Base-by-base conservation (phyloP, 2,888 invertebrate genomes). In the Endotricha flammealis region DNA sequence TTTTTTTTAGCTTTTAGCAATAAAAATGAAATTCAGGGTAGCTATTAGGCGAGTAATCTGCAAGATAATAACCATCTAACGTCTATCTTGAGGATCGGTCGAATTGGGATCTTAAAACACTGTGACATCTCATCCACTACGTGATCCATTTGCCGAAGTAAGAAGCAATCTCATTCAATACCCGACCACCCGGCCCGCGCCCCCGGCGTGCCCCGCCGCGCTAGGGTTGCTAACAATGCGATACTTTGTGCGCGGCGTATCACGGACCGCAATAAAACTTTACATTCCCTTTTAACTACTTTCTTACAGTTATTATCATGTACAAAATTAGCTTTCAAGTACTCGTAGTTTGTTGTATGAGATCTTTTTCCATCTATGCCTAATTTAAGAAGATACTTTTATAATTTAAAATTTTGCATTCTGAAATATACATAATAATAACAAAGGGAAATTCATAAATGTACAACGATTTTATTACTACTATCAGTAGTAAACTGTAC, bases 91-190 rank as follows among this genome's bases (percentile, higher is more conserved):
- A 47, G 69, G 70, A 69, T 75, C 68, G 74, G 70, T 72, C 71
- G 76, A 83, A 82, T 83, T 78, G 79, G 81, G 80, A 82, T 81
- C 82, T 87, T 87, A 87, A 87, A 87, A 87, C 87, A 87, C 83
- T 81, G 87, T 85, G 87, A 87, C 87, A 85, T 87, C 86, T 86
- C 87, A 87, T 87, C 86, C 86, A 78, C 77, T 87, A 87, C 87
- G 87, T 87, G 87, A 87, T 87, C 87, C 87, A 87, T 87, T 87
- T 87, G 86, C 78, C 79, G 82, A 86, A 82, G 86, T 87, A 87
- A 87, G 87, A 86, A 87, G 87, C 87, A 86, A 87, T 87, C 87
- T 87, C 87, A 87, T 87, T 87, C 87, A 87, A 87, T 87, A 85
- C 85, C 79, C 70, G 66, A 55, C 67, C 68, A 64, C 68, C 54